Base-by-base conservation (phyloP, 2,888 invertebrate genomes). In the Geophilus truncorum region DNA sequence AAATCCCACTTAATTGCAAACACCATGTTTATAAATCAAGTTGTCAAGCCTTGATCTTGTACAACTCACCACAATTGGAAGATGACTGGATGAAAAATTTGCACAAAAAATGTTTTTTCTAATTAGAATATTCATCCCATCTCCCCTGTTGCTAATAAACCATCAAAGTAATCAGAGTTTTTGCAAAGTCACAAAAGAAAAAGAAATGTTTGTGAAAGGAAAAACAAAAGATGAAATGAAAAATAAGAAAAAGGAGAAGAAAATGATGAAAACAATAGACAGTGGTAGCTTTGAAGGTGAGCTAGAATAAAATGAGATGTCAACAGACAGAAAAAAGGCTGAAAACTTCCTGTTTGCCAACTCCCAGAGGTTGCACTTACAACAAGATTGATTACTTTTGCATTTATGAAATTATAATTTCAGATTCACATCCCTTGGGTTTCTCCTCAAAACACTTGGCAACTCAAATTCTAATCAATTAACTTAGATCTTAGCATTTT, bases 11-110 rank as follows among this genome's bases (percentile, higher is more conserved):
- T 45, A 62, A 62, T 62, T 62, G 62, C 62, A 62, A 62, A 21
- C 70, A 70, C 70, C 70, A 70, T 70, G 70, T 70, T 70, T 70
- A 70, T 70, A 70, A 70, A 70, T 70, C 70, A 70, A 7, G 25
- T 70, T 70, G 70, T 70, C 70, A 70, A 28, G 70, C 25, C 70
- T 70, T 70, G 25, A 70, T 70, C 70, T 70, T 70, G 25, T 25
- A 70, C 70, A 15, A 28, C 70, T 70, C 28, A 70, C 70, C 23
- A n/a, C 70, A 70, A 45, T 45, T 45, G 45, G 3, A 45, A 45
- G 5, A 12, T 9, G 1, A 70, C 4, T 2, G 15, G 36, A 1
- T 12, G 15, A 36, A 51, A 51, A 1, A 25, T 12, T n/a, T n/a
- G n/a, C n/a, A n/a, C n/a, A 28, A 28, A 70, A 25, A 28, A 70